These are phyloP conservation scores for Andrena flavipes DNA, from an alignment of 2,888 invertebrate genomes.

Conservation along the genomic window DNA sequence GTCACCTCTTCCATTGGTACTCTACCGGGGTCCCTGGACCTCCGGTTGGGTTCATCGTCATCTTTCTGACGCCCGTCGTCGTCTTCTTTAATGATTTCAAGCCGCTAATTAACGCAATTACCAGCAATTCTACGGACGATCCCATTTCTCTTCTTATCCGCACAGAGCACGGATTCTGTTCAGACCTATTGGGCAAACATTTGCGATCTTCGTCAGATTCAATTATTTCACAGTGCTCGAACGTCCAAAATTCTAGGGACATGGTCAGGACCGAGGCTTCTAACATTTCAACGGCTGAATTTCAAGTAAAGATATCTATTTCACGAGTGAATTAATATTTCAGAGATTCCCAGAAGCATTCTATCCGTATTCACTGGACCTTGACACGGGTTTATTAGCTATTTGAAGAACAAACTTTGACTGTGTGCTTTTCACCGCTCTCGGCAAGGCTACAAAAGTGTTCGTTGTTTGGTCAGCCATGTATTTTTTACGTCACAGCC, in stretches of 20 bases:
- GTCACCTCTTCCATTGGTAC: constrained; percentile 74
- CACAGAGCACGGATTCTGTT: constrained; percentile 14
- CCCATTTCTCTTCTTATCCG: constrained; percentile 49
- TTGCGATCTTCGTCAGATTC: not conserved
- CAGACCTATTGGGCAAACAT: constrained; percentile 47
- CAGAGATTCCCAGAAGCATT: constrained; percentile 22
- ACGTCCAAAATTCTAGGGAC: not conserved
- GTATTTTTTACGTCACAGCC: constrained; percentile 22
- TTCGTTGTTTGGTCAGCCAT: constrained; percentile 33
- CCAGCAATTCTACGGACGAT: constrained; percentile 26
- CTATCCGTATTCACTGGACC: constrained; percentile 20
- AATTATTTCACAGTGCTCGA: not conserved
- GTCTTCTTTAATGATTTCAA: constrained; percentile 28
- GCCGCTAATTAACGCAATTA: constrained; percentile 38
- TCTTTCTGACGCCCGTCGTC: constrained; percentile 33
- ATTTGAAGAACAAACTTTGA: constrained; percentile 55
- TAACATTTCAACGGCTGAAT: not conserved
- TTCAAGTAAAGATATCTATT: not conserved
- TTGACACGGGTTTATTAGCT: constrained; percentile 39
- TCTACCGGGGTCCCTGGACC: constrained; percentile 58
- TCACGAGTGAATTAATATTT: not conserved
- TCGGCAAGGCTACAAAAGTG: constrained; percentile 10
- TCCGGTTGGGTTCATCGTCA: constrained; percentile 61
- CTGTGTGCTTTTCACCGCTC: constrained; percentile 41
- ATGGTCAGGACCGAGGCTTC: not conserved